These are phyloP conservation scores for Psophia crepitans DNA, from an alignment of 2,113 vertebrate genomes.

Conservation along the genomic window DNA sequence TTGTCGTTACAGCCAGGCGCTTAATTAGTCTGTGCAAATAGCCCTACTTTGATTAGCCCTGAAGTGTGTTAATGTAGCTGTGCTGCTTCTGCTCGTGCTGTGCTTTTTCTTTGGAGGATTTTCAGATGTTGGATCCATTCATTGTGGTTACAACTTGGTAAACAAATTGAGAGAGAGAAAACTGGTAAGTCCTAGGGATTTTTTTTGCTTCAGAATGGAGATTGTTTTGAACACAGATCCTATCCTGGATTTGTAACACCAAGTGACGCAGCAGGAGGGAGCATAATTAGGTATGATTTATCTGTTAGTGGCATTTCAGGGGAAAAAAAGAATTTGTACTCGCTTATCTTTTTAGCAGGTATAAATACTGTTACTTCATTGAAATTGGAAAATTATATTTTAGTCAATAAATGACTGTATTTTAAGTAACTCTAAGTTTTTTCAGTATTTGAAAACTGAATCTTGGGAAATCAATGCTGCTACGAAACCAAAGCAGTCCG, in stretches of 20 bases:
- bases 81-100: neutral
- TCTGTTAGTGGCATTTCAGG: neutral
- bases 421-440: neutral
- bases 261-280: neutral
- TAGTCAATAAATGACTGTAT: neutral
- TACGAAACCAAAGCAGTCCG: neutral
- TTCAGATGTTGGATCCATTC: neutral
- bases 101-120: neutral
- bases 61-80: neutral
- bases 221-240: neutral
- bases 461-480: neutral
- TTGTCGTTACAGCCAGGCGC: neutral
- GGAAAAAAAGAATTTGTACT: neutral
- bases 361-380: neutral
- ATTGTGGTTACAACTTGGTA: neutral
- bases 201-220: neutral
- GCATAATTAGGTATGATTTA: neutral
- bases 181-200: accelerated
- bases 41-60: neutral
- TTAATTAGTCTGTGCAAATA: slow-evolving; percentile 15
- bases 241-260: neutral
- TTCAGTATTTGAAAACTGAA: neutral
- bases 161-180: neutral
- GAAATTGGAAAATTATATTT: neutral
- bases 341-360: neutral